Percentiles rank a stretch among this genome's conserved stretches.
These are phyloP conservation scores for Tyto alba DNA, from an alignment of 2,113 vertebrate species.

Conservation along the genomic window DNA sequence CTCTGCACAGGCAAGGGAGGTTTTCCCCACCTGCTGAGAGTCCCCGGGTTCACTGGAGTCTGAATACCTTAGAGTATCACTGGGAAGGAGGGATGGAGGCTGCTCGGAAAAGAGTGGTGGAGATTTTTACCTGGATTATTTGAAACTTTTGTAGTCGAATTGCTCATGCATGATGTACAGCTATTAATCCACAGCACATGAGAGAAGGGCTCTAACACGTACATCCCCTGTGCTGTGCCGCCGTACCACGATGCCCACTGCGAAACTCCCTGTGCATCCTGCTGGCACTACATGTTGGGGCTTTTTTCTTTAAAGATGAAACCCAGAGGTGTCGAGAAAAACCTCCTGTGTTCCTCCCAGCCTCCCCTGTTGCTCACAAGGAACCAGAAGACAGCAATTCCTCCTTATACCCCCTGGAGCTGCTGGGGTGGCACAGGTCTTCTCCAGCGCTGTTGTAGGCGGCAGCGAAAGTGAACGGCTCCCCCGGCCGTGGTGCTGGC, in stretches of 20 bases:
- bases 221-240: neutral
- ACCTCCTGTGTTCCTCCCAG: neutral
- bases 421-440: neutral
- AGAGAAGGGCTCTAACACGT: neutral
- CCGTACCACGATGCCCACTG: accelerated
- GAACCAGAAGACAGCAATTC: neutral
- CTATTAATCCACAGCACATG: neutral
- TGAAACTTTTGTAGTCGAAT: neutral
- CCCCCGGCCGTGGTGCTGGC: neutral
- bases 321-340: neutral
- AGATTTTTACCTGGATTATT: neutral
- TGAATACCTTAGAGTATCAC: neutral
- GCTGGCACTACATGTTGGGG: neutral
- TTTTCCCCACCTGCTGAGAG: neutral
- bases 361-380: neutral
- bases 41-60: neutral
- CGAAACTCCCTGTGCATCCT: neutral
- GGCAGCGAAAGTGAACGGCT: accelerated
- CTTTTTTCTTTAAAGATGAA: neutral
- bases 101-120: accelerated
- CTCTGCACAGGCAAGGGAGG: neutral
- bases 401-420: neutral
- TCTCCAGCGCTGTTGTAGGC: neutral
- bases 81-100: neutral
- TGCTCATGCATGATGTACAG: neutral